These are phyloP conservation scores for Ichneumoninae sp. DNA, from an alignment of 2,888 invertebrate species.

Conservation along the genomic window DNA sequence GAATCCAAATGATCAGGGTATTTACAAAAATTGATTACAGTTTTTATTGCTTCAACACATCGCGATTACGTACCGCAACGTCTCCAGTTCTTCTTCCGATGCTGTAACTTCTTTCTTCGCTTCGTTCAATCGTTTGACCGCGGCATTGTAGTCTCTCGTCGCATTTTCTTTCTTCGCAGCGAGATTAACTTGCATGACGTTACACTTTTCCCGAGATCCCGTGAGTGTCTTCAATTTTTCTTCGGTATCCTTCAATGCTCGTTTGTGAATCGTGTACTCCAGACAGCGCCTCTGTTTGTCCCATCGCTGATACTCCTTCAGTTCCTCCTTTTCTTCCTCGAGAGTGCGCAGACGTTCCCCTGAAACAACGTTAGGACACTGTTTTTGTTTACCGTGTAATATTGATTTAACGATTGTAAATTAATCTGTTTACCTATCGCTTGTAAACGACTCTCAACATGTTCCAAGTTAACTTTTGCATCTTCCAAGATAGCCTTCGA, in stretches of 20 bases:
- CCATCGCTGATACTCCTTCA: constrained; percentile 99
- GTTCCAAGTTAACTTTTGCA: constrained; percentile 94
- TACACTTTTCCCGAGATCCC: constrained; percentile 80
- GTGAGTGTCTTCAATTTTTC: constrained; percentile 94
- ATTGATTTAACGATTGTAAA: constrained; percentile 3
- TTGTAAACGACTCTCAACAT: constrained; percentile 97
- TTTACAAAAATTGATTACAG: neutral
- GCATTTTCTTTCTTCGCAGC: constrained; percentile 89
- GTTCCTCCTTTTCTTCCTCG: constrained; percentile 99
- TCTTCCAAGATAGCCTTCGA: constrained; percentile 97
- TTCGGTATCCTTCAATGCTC: constrained; percentile 97
- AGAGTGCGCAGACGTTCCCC: constrained; percentile 98
- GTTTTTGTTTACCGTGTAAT: neutral
- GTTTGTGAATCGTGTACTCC: constrained; percentile 99
- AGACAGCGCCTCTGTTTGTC: constrained; percentile 97
- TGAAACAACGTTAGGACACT: constrained; percentile 58
- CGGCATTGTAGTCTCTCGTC: constrained; percentile 89
- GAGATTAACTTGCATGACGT: constrained; percentile 81
- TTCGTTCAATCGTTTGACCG: constrained; percentile 92
- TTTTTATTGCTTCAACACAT: neutral
- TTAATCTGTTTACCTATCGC: constrained; percentile 88
- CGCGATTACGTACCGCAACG: constrained; percentile 85
- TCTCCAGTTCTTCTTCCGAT: constrained; percentile 96
- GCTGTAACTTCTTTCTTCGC: constrained; percentile 94
- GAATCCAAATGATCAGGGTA: no score